Percentiles rank a stretch among this genome's conserved stretches.
phyloP scores from a whole-genome alignment of 1,140 invertebrate species.

The Yoshiicerus persimilis region DNA sequence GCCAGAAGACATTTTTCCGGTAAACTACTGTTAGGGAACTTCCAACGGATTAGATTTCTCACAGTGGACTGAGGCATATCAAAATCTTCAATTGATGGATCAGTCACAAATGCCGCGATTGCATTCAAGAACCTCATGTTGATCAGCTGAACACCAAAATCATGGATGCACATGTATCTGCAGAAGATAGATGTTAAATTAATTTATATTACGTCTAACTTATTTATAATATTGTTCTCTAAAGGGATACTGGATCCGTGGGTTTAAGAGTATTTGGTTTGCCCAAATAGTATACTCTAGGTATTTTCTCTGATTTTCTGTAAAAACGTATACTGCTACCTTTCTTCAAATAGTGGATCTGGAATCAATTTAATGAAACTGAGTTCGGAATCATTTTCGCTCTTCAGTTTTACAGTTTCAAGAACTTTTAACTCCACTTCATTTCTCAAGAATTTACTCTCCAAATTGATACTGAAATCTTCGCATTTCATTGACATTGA shows the following conservation, averaged over 20 bases:
- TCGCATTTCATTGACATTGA: not conserved
- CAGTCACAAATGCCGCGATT: not conserved
- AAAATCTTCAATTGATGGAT: not conserved
- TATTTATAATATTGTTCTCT: no score
- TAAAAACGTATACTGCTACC: no score
- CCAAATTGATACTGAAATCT: not conserved
- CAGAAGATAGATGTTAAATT: no score
- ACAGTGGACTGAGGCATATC: not conserved
- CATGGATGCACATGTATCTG: slow-evolving; percentile 33
- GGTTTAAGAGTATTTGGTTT: no score
- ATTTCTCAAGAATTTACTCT: not conserved
- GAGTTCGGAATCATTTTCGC: not conserved
- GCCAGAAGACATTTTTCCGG: not conserved
- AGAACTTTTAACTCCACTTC: not conserved
- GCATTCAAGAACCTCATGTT: slow-evolving; percentile 23
- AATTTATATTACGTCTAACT: no score
- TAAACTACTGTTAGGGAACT: not conserved
- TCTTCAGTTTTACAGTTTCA: slow-evolving; percentile 12
- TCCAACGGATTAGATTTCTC: slow-evolving; percentile 13
- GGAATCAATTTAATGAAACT: not conserved
- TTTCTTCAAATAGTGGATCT: slow-evolving; percentile 3
- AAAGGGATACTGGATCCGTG: no score
- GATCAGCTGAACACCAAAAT: slow-evolving; percentile 32
- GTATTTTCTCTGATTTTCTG: no score
- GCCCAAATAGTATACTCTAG: no score